These are phyloP conservation scores for Temnothorax longispinosus DNA, from an alignment of 1,140 invertebrate species.

Conservation along the genomic window DNA sequence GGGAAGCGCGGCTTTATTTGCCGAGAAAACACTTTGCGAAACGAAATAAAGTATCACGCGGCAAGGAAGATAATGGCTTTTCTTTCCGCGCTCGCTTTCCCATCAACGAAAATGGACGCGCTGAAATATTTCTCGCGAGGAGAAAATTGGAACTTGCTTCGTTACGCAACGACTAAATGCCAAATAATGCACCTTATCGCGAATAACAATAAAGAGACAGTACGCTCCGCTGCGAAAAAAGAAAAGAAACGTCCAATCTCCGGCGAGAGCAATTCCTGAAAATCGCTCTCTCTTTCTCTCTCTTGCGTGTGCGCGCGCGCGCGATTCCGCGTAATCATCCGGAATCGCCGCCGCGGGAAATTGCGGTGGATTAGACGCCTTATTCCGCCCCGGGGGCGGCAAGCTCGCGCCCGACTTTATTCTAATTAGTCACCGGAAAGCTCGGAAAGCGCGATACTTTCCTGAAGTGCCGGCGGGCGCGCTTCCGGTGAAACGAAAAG, in stretches of 20 bases:
- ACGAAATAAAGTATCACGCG: slow-evolving; percentile 44
- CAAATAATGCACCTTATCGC: slow-evolving; percentile 20
- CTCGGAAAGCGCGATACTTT: slow-evolving; percentile 53
- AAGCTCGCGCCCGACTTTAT: slow-evolving; percentile 48
- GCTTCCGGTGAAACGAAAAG: neutral
- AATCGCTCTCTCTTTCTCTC: neutral
- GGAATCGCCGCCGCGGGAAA: slow-evolving; percentile 54
- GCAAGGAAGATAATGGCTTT: slow-evolving; percentile 9
- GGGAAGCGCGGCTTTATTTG: slow-evolving; percentile 53
- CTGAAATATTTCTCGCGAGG: neutral
- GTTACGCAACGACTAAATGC: slow-evolving; percentile 9
- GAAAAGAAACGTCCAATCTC: slow-evolving; percentile 29
- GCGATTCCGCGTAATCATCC: slow-evolving; percentile 47
- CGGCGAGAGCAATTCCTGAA: slow-evolving; percentile 35
- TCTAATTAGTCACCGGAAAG: slow-evolving; percentile 59
- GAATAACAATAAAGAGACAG: slow-evolving; percentile 36
- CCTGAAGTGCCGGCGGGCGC: neutral
- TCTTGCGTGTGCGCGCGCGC: neutral
- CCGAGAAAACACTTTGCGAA: slow-evolving; percentile 57
- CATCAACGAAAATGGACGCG: neutral
- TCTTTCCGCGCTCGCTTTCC: neutral
- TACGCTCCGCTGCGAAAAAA: neutral
- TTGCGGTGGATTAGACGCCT: slow-evolving; percentile 54
- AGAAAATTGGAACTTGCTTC: slow-evolving; percentile 21
- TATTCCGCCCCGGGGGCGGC: slow-evolving; percentile 14